Evolutionary conservation across 37 sponge, comb jelly and placozoan genomes (phyloP).

Genomic region (Oopsacas minuta): DNA sequence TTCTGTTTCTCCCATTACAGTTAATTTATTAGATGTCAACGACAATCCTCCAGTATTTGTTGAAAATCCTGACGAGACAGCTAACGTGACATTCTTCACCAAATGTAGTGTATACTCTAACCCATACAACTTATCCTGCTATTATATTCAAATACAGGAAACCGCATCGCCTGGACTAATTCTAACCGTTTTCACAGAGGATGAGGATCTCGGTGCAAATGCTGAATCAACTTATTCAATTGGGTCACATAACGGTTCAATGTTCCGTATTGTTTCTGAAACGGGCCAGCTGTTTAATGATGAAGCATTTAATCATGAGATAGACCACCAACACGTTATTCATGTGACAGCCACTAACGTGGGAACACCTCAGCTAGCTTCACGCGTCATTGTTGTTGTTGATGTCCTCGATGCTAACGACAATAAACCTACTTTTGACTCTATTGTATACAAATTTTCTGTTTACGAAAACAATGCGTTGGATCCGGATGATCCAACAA

Average conservation of each 20-base stretch:
- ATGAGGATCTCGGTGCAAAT: neutral
- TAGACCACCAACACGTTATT: neutral
- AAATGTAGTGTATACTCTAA: neutral
- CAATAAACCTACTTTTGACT: neutral
- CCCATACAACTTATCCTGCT: neutral
- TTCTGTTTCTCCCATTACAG: neutral
- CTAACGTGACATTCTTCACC: neutral
- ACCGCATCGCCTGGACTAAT: neutral
- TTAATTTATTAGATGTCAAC: conserved; percentile 25
- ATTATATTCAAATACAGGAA: neutral
- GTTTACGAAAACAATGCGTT: neutral
- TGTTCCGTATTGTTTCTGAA: neutral
- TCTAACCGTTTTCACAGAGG: neutral
- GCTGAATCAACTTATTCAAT: neutral
- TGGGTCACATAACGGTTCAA: neutral
- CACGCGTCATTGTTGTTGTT: neutral
- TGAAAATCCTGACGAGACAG: neutral
- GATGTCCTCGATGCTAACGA: neutral
- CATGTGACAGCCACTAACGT: neutral
- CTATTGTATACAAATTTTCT: neutral
- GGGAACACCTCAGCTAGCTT: neutral
- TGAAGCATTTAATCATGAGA: neutral
- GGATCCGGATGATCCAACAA: neutral
- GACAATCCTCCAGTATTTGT: conserved; percentile 25
- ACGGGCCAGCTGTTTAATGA: conserved; percentile 4